phyloP scores from a whole-genome alignment of 2,888 invertebrate species.

The Meghimatium bilineatum region DNA sequence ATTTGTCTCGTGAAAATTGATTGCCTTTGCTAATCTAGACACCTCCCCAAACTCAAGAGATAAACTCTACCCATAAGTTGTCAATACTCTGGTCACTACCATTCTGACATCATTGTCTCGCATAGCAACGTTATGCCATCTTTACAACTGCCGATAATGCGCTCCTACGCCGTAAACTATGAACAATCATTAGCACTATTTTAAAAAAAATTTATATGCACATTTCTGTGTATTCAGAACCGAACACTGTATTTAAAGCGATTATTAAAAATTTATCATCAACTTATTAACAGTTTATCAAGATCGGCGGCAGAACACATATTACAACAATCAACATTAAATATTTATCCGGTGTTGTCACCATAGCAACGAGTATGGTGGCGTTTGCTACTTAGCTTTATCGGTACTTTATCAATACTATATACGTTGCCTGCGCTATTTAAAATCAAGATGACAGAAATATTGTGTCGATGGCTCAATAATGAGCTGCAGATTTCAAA shows the following conservation, averaged over 20 bases:
- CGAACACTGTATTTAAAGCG: no score
- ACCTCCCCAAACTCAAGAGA: no score
- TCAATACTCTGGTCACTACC: no score
- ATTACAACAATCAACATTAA: neutral
- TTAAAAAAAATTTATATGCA: no score
- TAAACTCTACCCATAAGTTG: no score
- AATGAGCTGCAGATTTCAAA: conserved; percentile 73
- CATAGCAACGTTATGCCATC: conserved; percentile 32
- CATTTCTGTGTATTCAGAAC: no score
- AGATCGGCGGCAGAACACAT: neutral
- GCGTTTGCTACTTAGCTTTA: neutral
- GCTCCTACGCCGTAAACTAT: neutral
- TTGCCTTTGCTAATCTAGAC: no score
- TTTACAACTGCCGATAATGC: neutral
- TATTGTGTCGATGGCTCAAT: conserved; percentile 76
- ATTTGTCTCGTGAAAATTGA: neutral
- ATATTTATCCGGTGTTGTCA: neutral
- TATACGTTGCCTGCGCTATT: neutral
- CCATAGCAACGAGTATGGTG: conserved; percentile 38
- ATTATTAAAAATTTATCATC: no score
- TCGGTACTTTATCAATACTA: neutral
- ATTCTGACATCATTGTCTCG: neutral
- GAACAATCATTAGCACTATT: neutral
- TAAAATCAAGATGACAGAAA: conserved; percentile 73
- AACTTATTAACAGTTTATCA: no score